Evolutionary conservation across 2,888 invertebrate species (phyloP).

Genomic region (Gymnocheta viridis): DNA sequence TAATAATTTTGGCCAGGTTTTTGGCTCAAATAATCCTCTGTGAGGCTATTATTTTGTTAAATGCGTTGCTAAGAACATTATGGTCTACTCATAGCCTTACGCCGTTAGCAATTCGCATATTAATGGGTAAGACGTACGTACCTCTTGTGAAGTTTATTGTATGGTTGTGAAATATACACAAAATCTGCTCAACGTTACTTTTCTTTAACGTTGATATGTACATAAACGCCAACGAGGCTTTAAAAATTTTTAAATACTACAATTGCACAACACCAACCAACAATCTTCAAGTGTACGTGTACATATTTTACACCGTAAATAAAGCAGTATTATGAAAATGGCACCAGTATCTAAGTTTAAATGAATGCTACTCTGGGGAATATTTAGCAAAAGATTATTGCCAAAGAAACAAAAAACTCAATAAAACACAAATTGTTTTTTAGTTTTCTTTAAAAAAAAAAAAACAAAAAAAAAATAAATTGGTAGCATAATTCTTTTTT

Average conservation of each 20-base stretch:
- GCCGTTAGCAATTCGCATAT: too few species aligned
- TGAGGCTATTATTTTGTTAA: too few species aligned
- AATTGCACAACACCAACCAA: neutral
- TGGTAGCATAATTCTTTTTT: slow-evolving; percentile 1
- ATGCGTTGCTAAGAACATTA: too few species aligned
- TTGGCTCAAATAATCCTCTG: too few species aligned
- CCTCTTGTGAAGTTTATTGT: too few species aligned
- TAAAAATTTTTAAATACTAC: neutral
- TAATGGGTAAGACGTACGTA: too few species aligned
- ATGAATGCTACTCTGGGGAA: slow-evolving; percentile 39
- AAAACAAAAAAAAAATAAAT: slow-evolving; percentile 1
- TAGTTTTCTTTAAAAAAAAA: neutral
- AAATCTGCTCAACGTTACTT: too few species aligned
- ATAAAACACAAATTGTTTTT: slow-evolving; percentile 6
- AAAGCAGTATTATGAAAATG: slow-evolving; percentile 9
- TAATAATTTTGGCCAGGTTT: too few species aligned
- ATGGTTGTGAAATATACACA: too few species aligned
- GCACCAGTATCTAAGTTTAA: slow-evolving; percentile 4
- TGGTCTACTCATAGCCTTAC: too few species aligned
- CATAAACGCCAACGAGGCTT: neutral
- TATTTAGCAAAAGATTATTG: slow-evolving; percentile 39
- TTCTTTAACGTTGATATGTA: too few species aligned
- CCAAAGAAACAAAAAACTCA: slow-evolving; percentile 29
- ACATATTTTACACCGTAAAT: neutral
- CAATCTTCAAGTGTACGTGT: too few species aligned